A percentile compares a stretch with the other conserved stretches of the same genome.
phyloP scores from a whole-genome alignment of 2,113 vertebrate species.

The Gallinago media region DNA sequence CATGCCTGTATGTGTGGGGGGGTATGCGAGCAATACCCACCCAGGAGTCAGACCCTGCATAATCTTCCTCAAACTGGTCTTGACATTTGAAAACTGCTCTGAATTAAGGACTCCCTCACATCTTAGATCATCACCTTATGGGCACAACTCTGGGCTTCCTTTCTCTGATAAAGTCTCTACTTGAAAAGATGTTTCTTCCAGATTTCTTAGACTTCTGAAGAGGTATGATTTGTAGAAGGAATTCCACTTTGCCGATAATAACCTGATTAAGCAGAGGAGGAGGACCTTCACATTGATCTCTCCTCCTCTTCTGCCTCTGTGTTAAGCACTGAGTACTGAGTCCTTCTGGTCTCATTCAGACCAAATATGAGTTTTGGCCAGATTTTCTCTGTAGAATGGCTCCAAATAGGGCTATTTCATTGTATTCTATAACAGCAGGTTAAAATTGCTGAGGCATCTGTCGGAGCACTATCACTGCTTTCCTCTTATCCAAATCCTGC shows the following conservation, averaged over 20 bases:
- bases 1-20: background rate
- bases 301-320: background rate
- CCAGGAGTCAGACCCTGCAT: background rate
- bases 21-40: accelerated
- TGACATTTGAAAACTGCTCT: background rate
- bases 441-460: conserved; percentile 30
- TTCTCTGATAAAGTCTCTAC: background rate
- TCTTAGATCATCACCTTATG: background rate
- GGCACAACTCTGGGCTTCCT: background rate
- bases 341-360: background rate
- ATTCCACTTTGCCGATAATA: background rate
- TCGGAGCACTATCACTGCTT: background rate
- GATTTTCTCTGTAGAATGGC: background rate
- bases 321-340: background rate
- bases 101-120: background rate
- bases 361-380: background rate
- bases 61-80: background rate
- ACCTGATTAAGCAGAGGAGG: background rate
- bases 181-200: background rate
- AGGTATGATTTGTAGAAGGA: background rate
- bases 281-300: background rate
- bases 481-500: background rate
- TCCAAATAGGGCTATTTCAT: background rate
- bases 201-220: background rate
- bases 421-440: background rate